phyloP scores from a whole-genome alignment of 1,140 invertebrate species.

The Atopsyche davidsoni region DNA sequence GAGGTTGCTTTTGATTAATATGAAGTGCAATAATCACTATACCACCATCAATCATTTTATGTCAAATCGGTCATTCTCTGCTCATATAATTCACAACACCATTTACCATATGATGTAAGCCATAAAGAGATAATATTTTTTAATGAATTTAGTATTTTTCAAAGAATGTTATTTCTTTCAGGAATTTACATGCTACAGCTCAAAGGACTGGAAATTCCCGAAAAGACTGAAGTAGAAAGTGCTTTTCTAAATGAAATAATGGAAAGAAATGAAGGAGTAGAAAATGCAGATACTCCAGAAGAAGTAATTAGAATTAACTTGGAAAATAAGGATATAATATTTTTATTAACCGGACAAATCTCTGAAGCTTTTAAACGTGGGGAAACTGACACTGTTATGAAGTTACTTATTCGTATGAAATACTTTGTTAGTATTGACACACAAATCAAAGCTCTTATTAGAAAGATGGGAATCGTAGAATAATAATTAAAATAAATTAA shows the following conservation, averaged over 20 bases:
- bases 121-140: too few relatives aligned
- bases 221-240: constrained; percentile 62
- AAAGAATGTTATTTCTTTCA: constrained; percentile 31
- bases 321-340: constrained; percentile 54
- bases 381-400: constrained; percentile 55
- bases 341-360: constrained; percentile 50
- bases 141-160: too few relatives aligned
- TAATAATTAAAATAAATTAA: too few relatives aligned
- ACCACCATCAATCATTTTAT: too few relatives aligned
- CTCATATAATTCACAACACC: too few relatives aligned
- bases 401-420: constrained; percentile 66
- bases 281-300: constrained; percentile 53
- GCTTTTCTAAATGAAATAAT: constrained; percentile 81
- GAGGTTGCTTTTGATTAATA: too few relatives aligned
- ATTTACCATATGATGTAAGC: too few relatives aligned
- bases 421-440: constrained; percentile 74
- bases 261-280: constrained; percentile 81
- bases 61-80: not conserved
- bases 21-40: too few relatives aligned
- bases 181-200: constrained; percentile 63
- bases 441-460: constrained; percentile 66
- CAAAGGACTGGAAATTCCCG: constrained; percentile 59
- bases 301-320: constrained; percentile 56
- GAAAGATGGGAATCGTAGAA: constrained; percentile 61
- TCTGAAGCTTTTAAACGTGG: constrained; percentile 56